Evolutionary conservation across 2,888 invertebrate species (phyloP).

Genomic region (Drosophila gaucha): DNA sequence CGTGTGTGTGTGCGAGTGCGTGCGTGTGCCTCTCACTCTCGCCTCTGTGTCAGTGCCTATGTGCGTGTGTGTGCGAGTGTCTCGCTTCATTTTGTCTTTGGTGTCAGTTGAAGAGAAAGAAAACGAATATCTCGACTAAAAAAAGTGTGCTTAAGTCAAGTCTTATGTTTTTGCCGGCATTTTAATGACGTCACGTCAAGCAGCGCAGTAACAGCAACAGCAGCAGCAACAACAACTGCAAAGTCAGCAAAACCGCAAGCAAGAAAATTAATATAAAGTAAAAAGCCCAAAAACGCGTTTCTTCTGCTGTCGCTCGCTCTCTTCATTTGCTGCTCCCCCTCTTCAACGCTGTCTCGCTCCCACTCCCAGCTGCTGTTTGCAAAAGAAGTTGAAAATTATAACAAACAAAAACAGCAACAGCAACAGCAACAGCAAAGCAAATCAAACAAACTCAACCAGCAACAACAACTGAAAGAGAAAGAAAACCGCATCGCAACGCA

Average conservation of each 20-base stretch:
- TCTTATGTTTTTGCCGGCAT: conserved; percentile 63
- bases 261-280: not conserved
- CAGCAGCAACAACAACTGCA: conserved; percentile 44
- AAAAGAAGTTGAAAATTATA: conserved; percentile 36
- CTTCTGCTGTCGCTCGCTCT: conserved; percentile 25
- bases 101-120: conserved; percentile 40
- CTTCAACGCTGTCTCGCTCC: conserved; percentile 5
- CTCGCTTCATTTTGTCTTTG: conserved; percentile 24
- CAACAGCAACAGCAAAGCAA: conserved; percentile 25
- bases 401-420: conserved; percentile 17
- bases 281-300: conserved; percentile 17
- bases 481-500: not conserved
- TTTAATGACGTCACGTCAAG: conserved; percentile 72
- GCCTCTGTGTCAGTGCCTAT: conserved; percentile 28
- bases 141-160: conserved; percentile 18
- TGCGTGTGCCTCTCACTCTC: conserved; percentile 4
- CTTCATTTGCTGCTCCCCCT: not conserved
- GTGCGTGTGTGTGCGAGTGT: conserved; percentile 40
- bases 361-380: conserved; percentile 30
- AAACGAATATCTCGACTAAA: conserved; percentile 26
- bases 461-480: conserved; percentile 1
- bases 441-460: no score
- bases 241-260: conserved; percentile 39
- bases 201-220: conserved; percentile 27
- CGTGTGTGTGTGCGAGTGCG: conserved; percentile 18